Conservation (phyloP, 2,888 invertebrate genomes). For the Ichneumoninae sp. region DNA sequence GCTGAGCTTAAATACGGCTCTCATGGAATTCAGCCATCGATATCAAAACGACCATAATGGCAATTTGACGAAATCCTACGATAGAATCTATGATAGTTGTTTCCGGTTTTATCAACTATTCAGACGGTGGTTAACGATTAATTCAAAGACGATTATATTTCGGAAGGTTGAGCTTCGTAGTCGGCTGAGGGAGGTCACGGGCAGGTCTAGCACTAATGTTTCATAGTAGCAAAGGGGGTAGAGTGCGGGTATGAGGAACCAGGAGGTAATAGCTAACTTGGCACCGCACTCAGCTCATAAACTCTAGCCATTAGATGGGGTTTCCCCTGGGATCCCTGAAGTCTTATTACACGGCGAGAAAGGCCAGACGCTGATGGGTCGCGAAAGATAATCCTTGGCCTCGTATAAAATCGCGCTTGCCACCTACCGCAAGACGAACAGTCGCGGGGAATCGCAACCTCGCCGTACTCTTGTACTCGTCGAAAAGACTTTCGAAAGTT, state of each 20-base stretch:
- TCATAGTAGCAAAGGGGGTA: constrained; percentile 55
- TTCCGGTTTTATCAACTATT: constrained; percentile 34
- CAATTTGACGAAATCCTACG: background rate
- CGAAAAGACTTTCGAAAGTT: constrained; percentile 45
- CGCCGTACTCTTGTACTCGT: constrained; percentile 37
- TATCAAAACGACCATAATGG: too few species aligned
- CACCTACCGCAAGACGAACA: constrained; percentile 45
- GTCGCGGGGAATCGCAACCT: constrained; percentile 53
- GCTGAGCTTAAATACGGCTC: too few species aligned
- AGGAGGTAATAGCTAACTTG: constrained; percentile 70
- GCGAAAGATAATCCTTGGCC: constrained; percentile 68
- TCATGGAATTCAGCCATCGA: too few species aligned
- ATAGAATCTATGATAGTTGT: constrained; percentile 23
- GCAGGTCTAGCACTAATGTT: constrained; percentile 65
- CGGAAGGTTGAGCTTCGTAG: constrained; percentile 45
- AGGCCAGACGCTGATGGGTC: constrained; percentile 67
- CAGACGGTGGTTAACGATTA: constrained; percentile 50
- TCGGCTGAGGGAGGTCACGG: constrained; percentile 61
- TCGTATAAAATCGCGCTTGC: constrained; percentile 58
- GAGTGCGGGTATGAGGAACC: constrained; percentile 52
- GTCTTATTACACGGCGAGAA: constrained; percentile 69
- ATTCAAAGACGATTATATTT: constrained; percentile 54
- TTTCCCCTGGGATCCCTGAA: constrained; percentile 66
- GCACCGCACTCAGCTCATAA: constrained; percentile 70
- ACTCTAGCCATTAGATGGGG: constrained; percentile 70